A percentile compares a stretch with the other conserved stretches of the same genome.
Conservation (phyloP, 1,140 invertebrate species). For the Hydropsyche tenuis region DNA sequence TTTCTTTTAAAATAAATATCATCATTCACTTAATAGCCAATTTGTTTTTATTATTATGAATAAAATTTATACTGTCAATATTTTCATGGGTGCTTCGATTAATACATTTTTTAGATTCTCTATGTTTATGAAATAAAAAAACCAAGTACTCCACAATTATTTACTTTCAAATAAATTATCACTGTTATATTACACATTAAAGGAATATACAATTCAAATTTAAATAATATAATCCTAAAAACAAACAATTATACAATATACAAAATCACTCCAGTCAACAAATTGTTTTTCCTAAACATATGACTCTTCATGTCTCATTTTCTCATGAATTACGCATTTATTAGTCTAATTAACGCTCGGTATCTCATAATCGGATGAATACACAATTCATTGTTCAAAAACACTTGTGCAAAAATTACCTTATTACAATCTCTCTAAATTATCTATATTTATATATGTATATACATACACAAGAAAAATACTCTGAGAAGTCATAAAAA, state of each 20-base stretch:
- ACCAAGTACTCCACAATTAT: constrained; percentile 3
- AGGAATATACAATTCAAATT: constrained; percentile 11
- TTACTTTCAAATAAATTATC: constrained; percentile 31
- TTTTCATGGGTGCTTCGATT: not conserved
- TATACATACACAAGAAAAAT: too few species aligned
- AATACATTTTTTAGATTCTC: not conserved
- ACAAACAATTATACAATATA: not conserved
- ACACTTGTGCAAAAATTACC: too few species aligned
- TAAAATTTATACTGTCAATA: not conserved
- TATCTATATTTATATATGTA: too few species aligned
- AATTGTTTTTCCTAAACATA: too few species aligned
- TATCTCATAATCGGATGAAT: too few species aligned
- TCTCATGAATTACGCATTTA: too few species aligned
- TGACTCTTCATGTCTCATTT: too few species aligned
- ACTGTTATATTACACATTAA: constrained; percentile 15
- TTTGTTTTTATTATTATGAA: not conserved
- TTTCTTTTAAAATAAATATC: not conserved
- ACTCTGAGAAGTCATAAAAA: too few species aligned
- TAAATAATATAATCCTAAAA: not conserved
- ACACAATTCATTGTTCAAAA: too few species aligned
- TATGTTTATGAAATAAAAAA: not conserved
- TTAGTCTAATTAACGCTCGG: too few species aligned
- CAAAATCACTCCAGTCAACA: not conserved
- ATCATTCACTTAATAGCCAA: too few species aligned
- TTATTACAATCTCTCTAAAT: too few species aligned